phyloP scores from a whole-genome alignment of 2,113 vertebrate species.

The Phocoena phocoena region DNA sequence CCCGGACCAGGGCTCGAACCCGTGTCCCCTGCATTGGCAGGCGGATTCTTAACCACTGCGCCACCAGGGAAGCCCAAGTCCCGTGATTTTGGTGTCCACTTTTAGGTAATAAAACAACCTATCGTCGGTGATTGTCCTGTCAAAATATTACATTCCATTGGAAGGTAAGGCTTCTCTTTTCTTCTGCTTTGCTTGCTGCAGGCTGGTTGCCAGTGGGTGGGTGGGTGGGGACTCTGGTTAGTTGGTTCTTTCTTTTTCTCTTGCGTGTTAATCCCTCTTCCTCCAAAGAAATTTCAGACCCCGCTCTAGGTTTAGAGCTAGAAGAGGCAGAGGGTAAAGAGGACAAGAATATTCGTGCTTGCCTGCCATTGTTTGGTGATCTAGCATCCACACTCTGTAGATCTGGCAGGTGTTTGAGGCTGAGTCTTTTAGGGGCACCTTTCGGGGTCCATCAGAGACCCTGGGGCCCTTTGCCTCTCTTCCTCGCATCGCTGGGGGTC shows the following conservation, averaged over 20 bases:
- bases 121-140: conserved; percentile 9
- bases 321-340: background rate
- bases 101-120: conserved; percentile 19
- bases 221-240: background rate
- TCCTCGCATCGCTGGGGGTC: background rate
- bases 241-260: background rate
- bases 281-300: background rate
- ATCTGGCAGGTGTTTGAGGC: background rate
- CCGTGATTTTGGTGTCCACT: conserved; percentile 13
- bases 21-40: too few species aligned
- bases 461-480: background rate
- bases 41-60: too few species aligned
- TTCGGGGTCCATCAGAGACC: background rate
- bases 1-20: too few species aligned
- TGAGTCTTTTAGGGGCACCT: background rate
- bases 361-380: background rate
- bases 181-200: background rate
- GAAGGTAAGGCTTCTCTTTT: background rate
- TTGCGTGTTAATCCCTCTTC: background rate
- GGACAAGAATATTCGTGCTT: background rate
- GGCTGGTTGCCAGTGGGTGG: background rate
- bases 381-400: background rate
- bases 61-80: background rate
- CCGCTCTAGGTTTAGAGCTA: background rate
- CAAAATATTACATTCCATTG: conserved; percentile 33